These are phyloP conservation scores for Platorchestia sp. DNA, from an alignment of 1,140 invertebrate genomes.

Conservation along the genomic window DNA sequence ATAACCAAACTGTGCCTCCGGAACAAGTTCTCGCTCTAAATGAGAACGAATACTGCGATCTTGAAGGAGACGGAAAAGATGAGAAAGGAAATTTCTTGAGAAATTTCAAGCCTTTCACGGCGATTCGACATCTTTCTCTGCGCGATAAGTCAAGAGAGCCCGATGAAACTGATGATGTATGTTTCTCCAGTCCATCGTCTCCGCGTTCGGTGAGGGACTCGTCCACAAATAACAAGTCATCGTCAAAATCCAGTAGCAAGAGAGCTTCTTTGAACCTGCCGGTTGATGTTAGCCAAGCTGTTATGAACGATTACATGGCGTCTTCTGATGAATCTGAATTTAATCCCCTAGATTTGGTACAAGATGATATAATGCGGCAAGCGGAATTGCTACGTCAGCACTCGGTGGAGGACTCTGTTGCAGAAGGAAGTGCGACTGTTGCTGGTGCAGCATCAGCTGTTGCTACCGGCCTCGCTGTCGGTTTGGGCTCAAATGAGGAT, in stretches of 20 bases:
- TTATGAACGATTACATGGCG: neutral
- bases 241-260: neutral
- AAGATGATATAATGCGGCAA: neutral
- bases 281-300: neutral
- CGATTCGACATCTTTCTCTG: neutral
- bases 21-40: neutral
- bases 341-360: neutral
- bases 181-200: neutral
- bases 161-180: neutral
- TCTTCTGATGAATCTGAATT: neutral
- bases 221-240: neutral
- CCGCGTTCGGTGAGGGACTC: neutral
- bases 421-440: neutral
- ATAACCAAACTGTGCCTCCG: neutral
- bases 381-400: neutral
- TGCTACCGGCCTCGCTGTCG: neutral
- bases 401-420: neutral
- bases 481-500: constrained; percentile 12
- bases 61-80: neutral
- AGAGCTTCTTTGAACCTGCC: constrained; percentile 36
- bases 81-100: constrained; percentile 1
- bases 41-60: neutral
- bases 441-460: constrained; percentile 12
- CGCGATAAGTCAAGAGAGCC: neutral
- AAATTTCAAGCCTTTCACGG: constrained; percentile 19